Base-by-base conservation (phyloP, 2,888 invertebrate species). In the Oasisia sp. region DNA sequence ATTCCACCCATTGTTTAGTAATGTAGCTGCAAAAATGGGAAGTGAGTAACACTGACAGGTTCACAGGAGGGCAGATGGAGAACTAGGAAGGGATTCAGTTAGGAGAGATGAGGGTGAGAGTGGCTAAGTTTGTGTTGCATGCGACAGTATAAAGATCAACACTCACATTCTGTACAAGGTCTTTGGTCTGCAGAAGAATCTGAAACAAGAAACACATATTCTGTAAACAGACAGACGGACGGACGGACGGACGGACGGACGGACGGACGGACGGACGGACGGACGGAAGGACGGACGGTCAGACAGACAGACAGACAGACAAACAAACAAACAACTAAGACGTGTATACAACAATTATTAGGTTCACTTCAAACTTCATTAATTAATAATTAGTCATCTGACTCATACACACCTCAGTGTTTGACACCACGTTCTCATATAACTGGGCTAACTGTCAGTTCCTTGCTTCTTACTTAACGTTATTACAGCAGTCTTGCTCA, bases 131-230 rank as follows among this genome's bases (percentile, higher is more conserved):
- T 12, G 90, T 9, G 19, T 9, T 8, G 38, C 74, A 74, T 50
- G 50, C 9, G 74, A 74, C 19, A 74, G 27, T 74, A 27, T 74
- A 27, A n/a, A 7, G 27, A 27, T 74, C 74, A 74, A 27, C 50
- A 93, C 94, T 93, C 93, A 95, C 95, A 90, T 98, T 98, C 96
- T 99, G 98, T 0, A 99, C 99, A 89, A 99, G 97, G 95, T 98
- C 98, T 97, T 98, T 98, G 1, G 99, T 99, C 95, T 98, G 98
- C 96, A 98, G 97, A 45, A 99, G 97, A 95, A 97, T 97, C 96
- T 97, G 95, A 32, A 93, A 90, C 91, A 92, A 1, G n/a, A 90
- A 74, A 92, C 32, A 27, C 56, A 50, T 14, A 91, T 56, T 91
- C 1, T 27, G 12, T 14, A 32, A 38, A 58, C 38, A 44, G 32